Conservation (phyloP, 2,113 vertebrate species). For the Oncorhynchus tshawytscha region DNA sequence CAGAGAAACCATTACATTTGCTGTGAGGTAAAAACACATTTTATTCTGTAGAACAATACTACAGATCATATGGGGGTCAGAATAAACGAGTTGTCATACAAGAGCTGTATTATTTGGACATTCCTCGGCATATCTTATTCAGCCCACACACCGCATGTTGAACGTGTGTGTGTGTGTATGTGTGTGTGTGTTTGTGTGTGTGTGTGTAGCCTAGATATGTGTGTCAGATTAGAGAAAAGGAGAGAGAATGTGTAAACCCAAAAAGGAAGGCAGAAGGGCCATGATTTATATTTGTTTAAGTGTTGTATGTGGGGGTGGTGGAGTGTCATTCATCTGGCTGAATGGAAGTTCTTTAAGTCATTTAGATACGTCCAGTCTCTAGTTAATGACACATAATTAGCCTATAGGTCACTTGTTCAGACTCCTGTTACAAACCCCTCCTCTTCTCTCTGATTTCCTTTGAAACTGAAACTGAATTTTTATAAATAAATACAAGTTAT, state of each 20-base stretch:
- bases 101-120: constrained; percentile 37
- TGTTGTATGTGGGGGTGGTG: constrained; percentile 57
- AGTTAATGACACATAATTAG: constrained; percentile 97
- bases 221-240: neutral
- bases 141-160: constrained; percentile 24
- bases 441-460: constrained; percentile 87
- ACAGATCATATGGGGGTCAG: neutral
- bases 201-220: neutral
- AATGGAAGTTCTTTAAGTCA: constrained; percentile 82
- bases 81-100: constrained; percentile 10
- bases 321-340: constrained; percentile 74
- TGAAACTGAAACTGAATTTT: constrained; percentile 89
- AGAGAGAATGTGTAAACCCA: constrained; percentile 12
- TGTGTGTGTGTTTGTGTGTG: neutral
- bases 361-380: constrained; percentile 87
- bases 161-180: neutral
- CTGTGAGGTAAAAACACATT: neutral
- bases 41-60: neutral
- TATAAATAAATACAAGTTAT: constrained; percentile 87
- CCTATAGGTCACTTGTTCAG: constrained; percentile 88
- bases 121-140: constrained; percentile 14
- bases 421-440: constrained; percentile 85
- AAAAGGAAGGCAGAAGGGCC: constrained; percentile 8
- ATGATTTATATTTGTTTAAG: constrained; percentile 56
- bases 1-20: neutral